phyloP scores from a whole-genome alignment of 2,888 invertebrate genomes.

The Amblyjoppa proteus region DNA sequence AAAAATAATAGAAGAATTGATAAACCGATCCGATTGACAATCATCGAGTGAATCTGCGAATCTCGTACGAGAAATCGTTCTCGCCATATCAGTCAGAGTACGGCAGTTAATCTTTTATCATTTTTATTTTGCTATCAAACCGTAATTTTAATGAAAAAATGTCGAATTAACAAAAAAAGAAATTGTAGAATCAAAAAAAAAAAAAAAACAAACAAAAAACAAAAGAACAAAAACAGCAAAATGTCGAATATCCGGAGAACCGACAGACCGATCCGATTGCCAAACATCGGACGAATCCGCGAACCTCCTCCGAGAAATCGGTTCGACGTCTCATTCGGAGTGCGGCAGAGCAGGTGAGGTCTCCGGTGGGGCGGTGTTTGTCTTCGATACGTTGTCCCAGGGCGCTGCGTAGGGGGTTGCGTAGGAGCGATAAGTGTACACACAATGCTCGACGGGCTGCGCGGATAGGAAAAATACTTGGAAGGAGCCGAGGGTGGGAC shows the following conservation, averaged over 20 bases:
- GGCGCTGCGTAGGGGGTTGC: conserved; percentile 42
- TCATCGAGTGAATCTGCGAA: no score
- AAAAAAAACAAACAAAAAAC: no score
- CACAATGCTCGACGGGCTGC: background rate
- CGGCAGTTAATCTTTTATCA: no score
- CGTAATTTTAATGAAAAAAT: no score
- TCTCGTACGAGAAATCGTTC: no score
- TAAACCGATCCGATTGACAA: no score
- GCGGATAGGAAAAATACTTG: conserved; percentile 53
- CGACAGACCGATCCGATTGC: conserved; percentile 20
- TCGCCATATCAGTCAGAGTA: no score
- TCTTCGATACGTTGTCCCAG: conserved; percentile 72
- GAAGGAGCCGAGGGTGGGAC: conserved; percentile 70
- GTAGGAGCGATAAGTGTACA: conserved; percentile 23
- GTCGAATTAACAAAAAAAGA: no score
- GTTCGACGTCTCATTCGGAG: conserved; percentile 40
- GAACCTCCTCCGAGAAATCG: conserved; percentile 52
- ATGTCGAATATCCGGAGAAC: background rate
- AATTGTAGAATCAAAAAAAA: no score
- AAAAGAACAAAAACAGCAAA: no score
- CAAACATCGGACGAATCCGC: conserved; percentile 44
- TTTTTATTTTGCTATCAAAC: no score
- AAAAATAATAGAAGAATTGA: no score
- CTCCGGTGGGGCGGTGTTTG: conserved; percentile 66
- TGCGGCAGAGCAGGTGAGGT: conserved; percentile 32